phyloP scores from a whole-genome alignment of 2,888 invertebrate species.

The Theodoxus fluviatilis region DNA sequence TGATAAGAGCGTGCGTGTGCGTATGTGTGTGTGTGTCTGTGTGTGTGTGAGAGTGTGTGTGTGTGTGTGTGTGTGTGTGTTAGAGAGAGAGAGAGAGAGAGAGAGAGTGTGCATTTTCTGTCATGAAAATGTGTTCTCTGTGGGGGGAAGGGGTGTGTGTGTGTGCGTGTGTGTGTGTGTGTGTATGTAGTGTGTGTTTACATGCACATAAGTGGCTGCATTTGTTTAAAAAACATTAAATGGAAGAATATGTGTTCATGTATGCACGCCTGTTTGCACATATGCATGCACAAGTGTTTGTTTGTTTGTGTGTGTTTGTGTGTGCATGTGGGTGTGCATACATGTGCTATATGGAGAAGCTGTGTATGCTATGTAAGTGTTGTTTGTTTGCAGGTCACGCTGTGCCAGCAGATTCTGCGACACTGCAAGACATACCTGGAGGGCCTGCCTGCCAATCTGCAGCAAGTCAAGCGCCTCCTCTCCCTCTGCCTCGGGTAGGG shows the following conservation, averaged over 20 bases:
- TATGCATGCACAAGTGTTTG: too few relatives aligned
- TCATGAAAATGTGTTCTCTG: too few relatives aligned
- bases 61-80: neutral
- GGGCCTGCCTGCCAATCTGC: constrained; percentile 34
- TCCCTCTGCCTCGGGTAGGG: constrained; percentile 46
- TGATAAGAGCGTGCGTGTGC: too few relatives aligned
- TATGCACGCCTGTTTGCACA: neutral
- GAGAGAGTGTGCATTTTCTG: too few relatives aligned
- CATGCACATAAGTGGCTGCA: neutral
- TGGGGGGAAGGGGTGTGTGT: neutral
- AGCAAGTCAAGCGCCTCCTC: constrained; percentile 48
- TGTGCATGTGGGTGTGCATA: too few relatives aligned
- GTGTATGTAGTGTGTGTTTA: neutral
- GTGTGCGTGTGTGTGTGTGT: neutral
- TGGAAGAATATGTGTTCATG: neutral
- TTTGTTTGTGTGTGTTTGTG: too few relatives aligned
- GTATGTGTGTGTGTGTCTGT: too few relatives aligned
- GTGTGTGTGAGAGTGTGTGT: neutral
- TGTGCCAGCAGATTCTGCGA: constrained; percentile 54
- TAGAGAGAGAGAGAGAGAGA: too few relatives aligned
- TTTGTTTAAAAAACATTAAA: neutral
- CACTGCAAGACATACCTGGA: constrained; percentile 43
- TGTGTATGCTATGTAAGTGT: neutral
- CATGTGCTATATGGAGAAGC: too few relatives aligned
- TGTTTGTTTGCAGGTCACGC: constrained; percentile 41